Percentiles rank a stretch among this genome's conserved stretches.
phyloP scores from a whole-genome alignment of 2,888 invertebrate species.

The Synanthedon andrenaeformis region DNA sequence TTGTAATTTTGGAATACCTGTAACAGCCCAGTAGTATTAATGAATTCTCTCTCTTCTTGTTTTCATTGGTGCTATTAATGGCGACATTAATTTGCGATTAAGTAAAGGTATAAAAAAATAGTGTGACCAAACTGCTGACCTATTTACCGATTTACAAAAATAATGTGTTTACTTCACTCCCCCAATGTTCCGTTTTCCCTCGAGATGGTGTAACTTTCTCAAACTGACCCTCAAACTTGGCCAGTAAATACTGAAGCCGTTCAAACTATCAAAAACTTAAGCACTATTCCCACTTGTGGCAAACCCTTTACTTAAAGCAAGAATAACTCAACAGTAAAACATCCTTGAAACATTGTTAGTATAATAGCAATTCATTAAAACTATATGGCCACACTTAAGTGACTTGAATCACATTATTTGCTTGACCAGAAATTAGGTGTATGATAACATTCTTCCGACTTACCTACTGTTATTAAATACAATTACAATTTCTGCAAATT shows the following conservation, averaged over 20 bases:
- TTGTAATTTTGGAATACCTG: too few relatives aligned
- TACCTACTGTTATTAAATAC: not conserved
- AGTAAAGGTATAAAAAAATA: too few relatives aligned
- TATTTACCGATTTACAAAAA: not conserved
- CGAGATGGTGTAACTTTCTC: constrained; percentile 34
- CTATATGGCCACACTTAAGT: constrained; percentile 15
- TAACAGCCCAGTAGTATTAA: too few relatives aligned
- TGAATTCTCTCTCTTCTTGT: too few relatives aligned
- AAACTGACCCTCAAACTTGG: constrained; percentile 60
- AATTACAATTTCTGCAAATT: too few relatives aligned
- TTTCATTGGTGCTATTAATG: too few relatives aligned
- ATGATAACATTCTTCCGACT: not conserved
- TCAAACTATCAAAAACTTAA: constrained; percentile 68
- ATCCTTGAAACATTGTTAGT: constrained; percentile 18
- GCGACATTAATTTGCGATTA: too few relatives aligned
- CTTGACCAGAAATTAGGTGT: too few relatives aligned
- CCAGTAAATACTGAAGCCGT: constrained; percentile 65
- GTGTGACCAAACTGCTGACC: not conserved
- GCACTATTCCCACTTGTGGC: constrained; percentile 50
- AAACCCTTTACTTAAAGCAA: constrained; percentile 40
- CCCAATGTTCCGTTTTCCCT: constrained; percentile 21
- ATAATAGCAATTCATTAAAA: constrained; percentile 28
- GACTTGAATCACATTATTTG: constrained; percentile 1
- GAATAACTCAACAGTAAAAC: constrained; percentile 30
- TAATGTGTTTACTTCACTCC: not conserved